Evolutionary conservation across 2,888 invertebrate species (phyloP), one percentile per base, ranked within the genome.

Genomic region (Cylindroiulus punctatus): DNA sequence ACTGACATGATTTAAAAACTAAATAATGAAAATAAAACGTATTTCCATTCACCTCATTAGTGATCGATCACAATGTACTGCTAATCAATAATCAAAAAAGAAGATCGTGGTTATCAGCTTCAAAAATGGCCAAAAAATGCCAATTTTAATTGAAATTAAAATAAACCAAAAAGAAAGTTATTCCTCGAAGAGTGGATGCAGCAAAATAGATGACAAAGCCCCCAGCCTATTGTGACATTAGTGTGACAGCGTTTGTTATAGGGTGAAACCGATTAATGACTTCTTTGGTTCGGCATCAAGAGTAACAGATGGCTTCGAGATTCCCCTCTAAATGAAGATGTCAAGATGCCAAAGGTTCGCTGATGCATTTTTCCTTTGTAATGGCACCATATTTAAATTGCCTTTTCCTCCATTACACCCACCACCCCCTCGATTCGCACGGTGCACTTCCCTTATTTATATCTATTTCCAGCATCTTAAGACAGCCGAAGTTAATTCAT

Each of bases 401-500:
- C 22, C n/a, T 57, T 57, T 40, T 40, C 40, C 40, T 22, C 57
- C 57, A 57, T 57, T 57, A 57, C 57, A 7, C 57, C 22, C 22
- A 57, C 7, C 22, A 22, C 22, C 4, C 22, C 57, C 22, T 22
- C 22, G 8, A 40, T 57, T 57, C 57, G 8, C 57, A 22, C 5
- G 57, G 57, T 22, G 5, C 22, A 5, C 57, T 47, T 12, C 57
- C 57, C 22, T 57, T 57, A 57, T 57, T 57, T 57, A 57, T 57
- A 57, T 57, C 57, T 57, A 22, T 57, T 57, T 57, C 57, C 57
- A 57, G 57, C 57, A 22, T 57, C 57, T 57, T 57, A 57, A 57
- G 57, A 57, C 57, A 57, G 57, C 57, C 5, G 12, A 57, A 57
- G 57, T 57, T 57, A 57, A 57, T 57, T 57, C 57, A 57, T 19